Evolutionary conservation across 2,113 vertebrate genomes (phyloP), one percentile per base, ranked within the genome.

Genomic region (Globicephala melas): DNA sequence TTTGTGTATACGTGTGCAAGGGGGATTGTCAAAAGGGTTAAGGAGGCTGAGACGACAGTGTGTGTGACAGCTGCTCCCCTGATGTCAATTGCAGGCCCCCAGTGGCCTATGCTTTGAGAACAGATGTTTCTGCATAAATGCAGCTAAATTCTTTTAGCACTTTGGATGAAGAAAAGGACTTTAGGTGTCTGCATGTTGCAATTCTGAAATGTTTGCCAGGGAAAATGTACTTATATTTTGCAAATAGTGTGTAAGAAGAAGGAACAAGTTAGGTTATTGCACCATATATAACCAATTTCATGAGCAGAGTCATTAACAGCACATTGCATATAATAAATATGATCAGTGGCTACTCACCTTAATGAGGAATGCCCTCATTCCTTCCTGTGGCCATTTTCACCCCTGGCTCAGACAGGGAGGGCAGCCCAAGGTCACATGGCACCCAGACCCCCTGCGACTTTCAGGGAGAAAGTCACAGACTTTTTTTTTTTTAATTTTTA

Each of bases 71-170:
- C 87, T 96, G 96, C 82, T 94, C 90, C 9, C 2, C 3, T 62
- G 65, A 88, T 7, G 8, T 14, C 87, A 92, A 58, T 26, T 28
- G 13, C 74, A 63, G 70, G 91, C 31, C 96, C 70, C 80, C 50
- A 8, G 94, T 21, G 93, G 84, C 84, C 91, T 87, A 58, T 0
- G 8, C 50, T 65, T 95, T 87, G 91, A 62, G 94, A 95, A 87
- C 95, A 96, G 96, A 94, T 97, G 96, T 96, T 92, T 86, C 62
- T 71, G 73, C 68, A 28, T 33, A 91, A 96, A 36, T 55, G 1
- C 47, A 86, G 96, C 92, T 92, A 82, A 73, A 95, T 58, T 58
- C 90, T 82, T 36, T 92, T 88, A 95, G 93, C 79, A 65, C 87
- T 98, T 80, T 20, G 38, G 87, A 81, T 92, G 96, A 95, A 87